A percentile compares a stretch with the other conserved stretches of the same genome.
Conservation (phyloP, 2,113 vertebrate genomes). For the Sterrhoptilus dennistouni region DNA sequence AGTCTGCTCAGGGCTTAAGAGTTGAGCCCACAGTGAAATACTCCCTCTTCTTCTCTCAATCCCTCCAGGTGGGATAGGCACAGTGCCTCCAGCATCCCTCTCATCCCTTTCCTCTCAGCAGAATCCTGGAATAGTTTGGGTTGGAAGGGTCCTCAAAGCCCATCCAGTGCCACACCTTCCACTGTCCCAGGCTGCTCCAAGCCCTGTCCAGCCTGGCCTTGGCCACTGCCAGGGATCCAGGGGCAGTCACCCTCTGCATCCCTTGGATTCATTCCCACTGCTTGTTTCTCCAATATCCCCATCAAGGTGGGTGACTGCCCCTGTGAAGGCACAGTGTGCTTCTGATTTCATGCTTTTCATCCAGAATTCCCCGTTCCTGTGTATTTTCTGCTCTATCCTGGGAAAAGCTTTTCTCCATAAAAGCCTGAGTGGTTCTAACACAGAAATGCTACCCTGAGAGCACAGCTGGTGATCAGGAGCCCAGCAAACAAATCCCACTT, state of each 20-base stretch:
- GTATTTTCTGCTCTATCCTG: background rate
- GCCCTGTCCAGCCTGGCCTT: background rate
- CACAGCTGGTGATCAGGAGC: background rate
- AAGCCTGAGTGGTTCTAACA: background rate
- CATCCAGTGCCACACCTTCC: background rate
- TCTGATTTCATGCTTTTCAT: background rate
- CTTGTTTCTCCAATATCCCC: background rate
- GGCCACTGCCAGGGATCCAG: background rate
- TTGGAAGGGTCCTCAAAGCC: background rate
- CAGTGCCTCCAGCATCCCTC: background rate
- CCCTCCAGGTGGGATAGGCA: background rate
- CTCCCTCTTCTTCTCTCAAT: background rate
- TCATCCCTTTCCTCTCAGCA: background rate
- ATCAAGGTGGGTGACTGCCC: background rate
- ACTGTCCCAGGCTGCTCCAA: background rate
- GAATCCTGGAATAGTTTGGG: background rate
- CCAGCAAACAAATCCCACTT: background rate
- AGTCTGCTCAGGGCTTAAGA: background rate
- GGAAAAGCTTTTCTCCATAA: background rate
- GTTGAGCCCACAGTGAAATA: background rate
- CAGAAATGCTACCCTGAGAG: slow-evolving; percentile 23
- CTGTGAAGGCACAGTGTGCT: background rate
- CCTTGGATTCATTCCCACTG: background rate
- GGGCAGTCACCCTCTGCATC: background rate
- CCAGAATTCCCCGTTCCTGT: background rate